Evolutionary conservation across 2,797 vertebrate genomes (phyloP), one percentile per base, ranked within the genome.

Genomic region (Sebastes nivosus): DNA sequence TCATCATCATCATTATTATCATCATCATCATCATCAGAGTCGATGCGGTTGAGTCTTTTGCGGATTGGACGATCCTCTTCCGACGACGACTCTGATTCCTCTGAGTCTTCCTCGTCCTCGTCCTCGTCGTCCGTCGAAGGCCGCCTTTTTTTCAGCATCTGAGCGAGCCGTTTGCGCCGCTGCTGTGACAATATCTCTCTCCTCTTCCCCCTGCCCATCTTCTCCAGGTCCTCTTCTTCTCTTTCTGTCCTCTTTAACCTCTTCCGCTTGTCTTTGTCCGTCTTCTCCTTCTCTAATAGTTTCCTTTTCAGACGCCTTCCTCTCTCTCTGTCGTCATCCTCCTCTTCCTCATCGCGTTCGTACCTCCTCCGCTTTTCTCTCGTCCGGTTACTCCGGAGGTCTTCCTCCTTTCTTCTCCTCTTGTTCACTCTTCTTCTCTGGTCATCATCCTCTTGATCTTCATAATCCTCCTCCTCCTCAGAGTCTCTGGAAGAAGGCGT

Each of bases 61-160:
- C 94, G 92, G 59, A 94, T 4, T 0, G 94, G 94, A 1, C 94
- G 92, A 38, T 95, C 94, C 25, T 94, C 93, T 3, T 92, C 92
- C 0, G 91, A 92, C 0, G 93, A 92, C 0, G 93, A 93, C 6
- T 93, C 90, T 0, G 93, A 89, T 0, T 90, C 87, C 2, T 90
- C 87, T 0, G 89, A 88, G 0, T 93, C 91, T 0, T 90, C 84
- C 0, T 92, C 91, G 0, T 93, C 91, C 0, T 93, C 66, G 3
- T 69, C 93, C 27, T 98, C 97, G 78, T 97, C 95, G 92, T 95
- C 94, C 66, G 93, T 95, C 32, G 95, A 97, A 81, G 94, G 97
- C 93, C 95, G 96, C 93, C 93, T 94, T 55, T 91, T 92, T 89
- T 90, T 97, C 94, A 86, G 83, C 94, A 76, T 96, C 93, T 69